A percentile compares a stretch with the other conserved stretches of the same genome.
These are phyloP conservation scores for Panopea generosa DNA, from an alignment of 2,888 invertebrate species.

Conservation along the genomic window DNA sequence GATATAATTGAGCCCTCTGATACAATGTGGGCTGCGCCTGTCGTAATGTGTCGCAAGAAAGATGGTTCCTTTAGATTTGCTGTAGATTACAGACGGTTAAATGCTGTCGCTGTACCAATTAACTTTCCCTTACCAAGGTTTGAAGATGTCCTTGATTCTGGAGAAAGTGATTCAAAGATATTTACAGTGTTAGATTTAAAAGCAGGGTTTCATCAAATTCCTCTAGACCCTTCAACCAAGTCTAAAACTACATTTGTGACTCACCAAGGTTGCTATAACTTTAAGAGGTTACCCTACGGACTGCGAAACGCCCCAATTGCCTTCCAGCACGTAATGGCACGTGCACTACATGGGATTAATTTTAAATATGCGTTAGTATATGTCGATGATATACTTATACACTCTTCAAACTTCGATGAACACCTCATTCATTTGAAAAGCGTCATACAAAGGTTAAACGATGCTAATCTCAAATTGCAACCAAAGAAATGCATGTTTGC, in stretches of 20 bases:
- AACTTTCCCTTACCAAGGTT: constrained; percentile 52
- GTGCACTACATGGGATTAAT: constrained; percentile 27
- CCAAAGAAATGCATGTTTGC: constrained; percentile 49
- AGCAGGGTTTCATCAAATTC: constrained; percentile 39
- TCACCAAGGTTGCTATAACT: constrained; percentile 30
- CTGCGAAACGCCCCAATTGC: constrained; percentile 33
- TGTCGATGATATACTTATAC: constrained; percentile 63
- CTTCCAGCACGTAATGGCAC: constrained; percentile 35
- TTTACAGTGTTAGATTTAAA: constrained; percentile 33
- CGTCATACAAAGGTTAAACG: constrained; percentile 37
- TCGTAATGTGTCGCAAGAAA: constrained; percentile 56
- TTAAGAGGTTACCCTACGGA: constrained; percentile 34
- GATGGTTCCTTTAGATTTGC: constrained; percentile 48
- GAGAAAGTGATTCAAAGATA: constrained; percentile 21
- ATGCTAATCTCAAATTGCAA: constrained; percentile 40
- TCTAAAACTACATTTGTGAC: constrained; percentile 43
- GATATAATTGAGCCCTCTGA: constrained; percentile 57
- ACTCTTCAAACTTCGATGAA: constrained; percentile 26
- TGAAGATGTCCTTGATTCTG: constrained; percentile 47
- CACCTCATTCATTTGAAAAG: constrained; percentile 36
- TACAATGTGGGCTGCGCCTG: constrained; percentile 51
- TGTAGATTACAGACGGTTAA: constrained; percentile 47
- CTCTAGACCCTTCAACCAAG: constrained; percentile 27
- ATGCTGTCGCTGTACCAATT: constrained; percentile 35
- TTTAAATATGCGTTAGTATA: constrained; percentile 60